Evolutionary conservation across 2,888 invertebrate species (phyloP).

Genomic region (Diabrotica balteata): DNA sequence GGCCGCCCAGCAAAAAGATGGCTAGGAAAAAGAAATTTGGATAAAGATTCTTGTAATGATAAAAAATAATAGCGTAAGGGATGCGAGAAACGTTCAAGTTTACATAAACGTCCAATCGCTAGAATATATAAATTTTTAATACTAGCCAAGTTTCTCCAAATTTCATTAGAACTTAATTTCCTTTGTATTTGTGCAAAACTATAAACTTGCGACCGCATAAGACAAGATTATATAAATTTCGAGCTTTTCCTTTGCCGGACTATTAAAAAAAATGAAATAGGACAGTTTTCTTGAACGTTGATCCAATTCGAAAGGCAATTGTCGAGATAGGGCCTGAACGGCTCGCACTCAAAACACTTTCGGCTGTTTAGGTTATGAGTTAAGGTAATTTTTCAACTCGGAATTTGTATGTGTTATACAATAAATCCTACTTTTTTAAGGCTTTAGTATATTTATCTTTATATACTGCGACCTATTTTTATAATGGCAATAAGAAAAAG

Average conservation of each 20-base stretch:
- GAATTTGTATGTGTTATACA: conserved; percentile 21
- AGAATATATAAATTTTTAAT: too few species aligned
- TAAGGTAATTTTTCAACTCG: conserved; percentile 24
- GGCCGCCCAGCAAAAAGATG: too few species aligned
- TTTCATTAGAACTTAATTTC: too few species aligned
- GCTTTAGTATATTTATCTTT: conserved; percentile 5
- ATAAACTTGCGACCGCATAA: background rate
- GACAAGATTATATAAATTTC: background rate
- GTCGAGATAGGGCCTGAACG: conserved; percentile 13
- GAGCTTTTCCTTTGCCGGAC: conserved; percentile 10
- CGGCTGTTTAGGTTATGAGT: conserved; percentile 26
- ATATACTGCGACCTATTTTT: conserved; percentile 6
- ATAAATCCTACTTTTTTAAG: conserved; percentile 22
- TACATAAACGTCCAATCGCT: too few species aligned
- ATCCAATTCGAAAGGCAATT: conserved; percentile 26
- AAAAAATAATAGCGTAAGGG: too few species aligned
- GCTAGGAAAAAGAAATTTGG: too few species aligned
- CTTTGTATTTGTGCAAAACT: background rate
- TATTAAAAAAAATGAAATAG: conserved; percentile 19
- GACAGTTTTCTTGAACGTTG: conserved; percentile 15
- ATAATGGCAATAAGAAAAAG: background rate
- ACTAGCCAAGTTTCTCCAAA: too few species aligned
- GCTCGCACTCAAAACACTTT: conserved; percentile 18
- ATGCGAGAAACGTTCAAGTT: too few species aligned
- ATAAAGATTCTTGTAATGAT: too few species aligned